Evolutionary conservation across 2,888 invertebrate genomes (phyloP).

Genomic region (Ganaspis brasiliensis): DNA sequence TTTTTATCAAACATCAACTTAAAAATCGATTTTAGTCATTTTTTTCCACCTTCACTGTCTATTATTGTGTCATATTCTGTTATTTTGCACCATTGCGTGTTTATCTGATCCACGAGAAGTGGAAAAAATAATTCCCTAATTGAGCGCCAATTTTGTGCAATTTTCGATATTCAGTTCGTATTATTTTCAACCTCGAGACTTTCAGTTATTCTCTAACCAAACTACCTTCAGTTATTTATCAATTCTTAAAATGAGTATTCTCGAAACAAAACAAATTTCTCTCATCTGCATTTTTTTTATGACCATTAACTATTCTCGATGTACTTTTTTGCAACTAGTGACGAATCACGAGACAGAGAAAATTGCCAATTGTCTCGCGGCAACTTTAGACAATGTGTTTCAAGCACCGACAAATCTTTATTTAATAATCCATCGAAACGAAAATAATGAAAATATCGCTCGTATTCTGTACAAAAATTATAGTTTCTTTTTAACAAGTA

Average conservation of each 20-base stretch:
- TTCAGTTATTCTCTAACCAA: too few relatives aligned
- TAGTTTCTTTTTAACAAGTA: neutral
- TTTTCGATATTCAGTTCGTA: neutral
- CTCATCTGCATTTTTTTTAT: neutral
- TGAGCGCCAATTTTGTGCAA: neutral
- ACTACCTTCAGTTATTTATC: too few relatives aligned
- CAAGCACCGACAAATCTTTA: neutral
- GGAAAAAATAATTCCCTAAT: neutral
- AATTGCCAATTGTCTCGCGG: neutral
- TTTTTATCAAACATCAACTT: too few relatives aligned
- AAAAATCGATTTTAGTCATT: too few relatives aligned
- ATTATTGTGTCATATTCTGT: neutral
- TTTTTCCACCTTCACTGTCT: too few relatives aligned
- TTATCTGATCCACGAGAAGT: neutral
- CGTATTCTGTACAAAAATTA: neutral
- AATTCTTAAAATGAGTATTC: too few relatives aligned
- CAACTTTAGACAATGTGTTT: neutral
- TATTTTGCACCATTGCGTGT: neutral
- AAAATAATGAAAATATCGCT: neutral
- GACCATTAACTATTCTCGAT: neutral
- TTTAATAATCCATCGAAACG: neutral
- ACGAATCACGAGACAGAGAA: neutral
- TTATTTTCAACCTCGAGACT: neutral
- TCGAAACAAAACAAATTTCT: neutral
- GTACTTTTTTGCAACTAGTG: neutral